Evolutionary conservation across 2,113 vertebrate species (phyloP), one percentile per base, ranked within the genome.

Genomic region (Heterochromis multidens): DNA sequence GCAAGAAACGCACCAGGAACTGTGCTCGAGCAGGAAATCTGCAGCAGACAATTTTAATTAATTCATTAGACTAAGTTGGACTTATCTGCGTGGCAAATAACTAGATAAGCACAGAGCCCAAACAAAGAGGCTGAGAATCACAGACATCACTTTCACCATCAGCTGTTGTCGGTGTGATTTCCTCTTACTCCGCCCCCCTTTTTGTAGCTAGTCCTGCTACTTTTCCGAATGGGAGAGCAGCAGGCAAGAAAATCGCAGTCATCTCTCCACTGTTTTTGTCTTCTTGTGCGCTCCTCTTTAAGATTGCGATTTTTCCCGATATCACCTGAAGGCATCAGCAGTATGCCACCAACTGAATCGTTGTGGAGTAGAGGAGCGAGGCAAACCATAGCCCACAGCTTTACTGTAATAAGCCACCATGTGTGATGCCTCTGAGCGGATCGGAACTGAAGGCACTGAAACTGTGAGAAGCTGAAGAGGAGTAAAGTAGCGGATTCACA

Each of bases 251-350:
- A 83, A 85, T 40, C 82, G 59, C 11, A 12, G 21, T 79, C 14
- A 17, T 25, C 52, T 76, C 67, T 83, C 52, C 8, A 14, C 19
- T 40, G 3, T 19, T 31, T 37, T 31, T 23, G 13, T 72, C 31
- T 27, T 62, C 72, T 46, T 23, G 5, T 5, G 65, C 56, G 33
- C 79, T 80, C 72, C n/a, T 76, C 35, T 27, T 31, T 37, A 37
- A 43, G 49, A 74, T 74, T 14, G 23, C 58, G 29, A 78, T 78
- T 86, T 88, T 88, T 83, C 82, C 62, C 79, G 79, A 84, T 35
- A 76, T 86, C 84, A 89, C 93, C 77, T 88, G 83, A 92, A 92
- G 88, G 89, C 88, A 89, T 70, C 90, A 85, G 33, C 77, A 77
- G 84, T 3, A 79, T 89, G 87, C 91, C 43, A 80, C 87, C 87